These are phyloP conservation scores for Crotalus tigris DNA, from an alignment of 2,113 vertebrate species.

Conservation along the genomic window DNA sequence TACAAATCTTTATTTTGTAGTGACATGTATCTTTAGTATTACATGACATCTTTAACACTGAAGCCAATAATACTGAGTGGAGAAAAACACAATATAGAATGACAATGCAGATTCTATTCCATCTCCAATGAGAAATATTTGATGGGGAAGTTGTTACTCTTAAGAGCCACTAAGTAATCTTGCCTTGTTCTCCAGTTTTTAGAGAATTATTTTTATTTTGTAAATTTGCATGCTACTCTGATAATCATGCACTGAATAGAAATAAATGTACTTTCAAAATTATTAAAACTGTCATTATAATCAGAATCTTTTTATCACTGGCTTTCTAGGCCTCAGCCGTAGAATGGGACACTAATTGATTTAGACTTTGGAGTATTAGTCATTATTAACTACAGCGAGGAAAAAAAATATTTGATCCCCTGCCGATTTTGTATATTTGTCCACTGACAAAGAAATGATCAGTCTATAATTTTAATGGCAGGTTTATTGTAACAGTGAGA, in stretches of 20 bases:
- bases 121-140: not conserved
- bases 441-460: no score
- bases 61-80: not conserved
- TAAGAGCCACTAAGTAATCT: not conserved
- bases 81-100: not conserved
- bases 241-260: not conserved
- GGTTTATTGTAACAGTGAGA: no score
- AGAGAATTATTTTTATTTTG: not conserved
- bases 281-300: not conserved
- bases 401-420: no score
- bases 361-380: not conserved
- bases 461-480: no score
- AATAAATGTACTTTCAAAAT: not conserved
- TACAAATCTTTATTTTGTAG: not conserved
- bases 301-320: not conserved
- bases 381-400: not conserved
- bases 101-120: not conserved
- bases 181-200: not conserved
- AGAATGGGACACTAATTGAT: not conserved
- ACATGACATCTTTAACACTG: not conserved
- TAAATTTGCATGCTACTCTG: not conserved
- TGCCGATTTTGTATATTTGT: no score
- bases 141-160: not conserved
- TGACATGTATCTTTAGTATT: not conserved
- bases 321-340: not conserved